Evolutionary conservation across 2,113 vertebrate genomes (phyloP), one percentile per base, ranked within the genome.

Genomic region (Diglossa brunneiventris): DNA sequence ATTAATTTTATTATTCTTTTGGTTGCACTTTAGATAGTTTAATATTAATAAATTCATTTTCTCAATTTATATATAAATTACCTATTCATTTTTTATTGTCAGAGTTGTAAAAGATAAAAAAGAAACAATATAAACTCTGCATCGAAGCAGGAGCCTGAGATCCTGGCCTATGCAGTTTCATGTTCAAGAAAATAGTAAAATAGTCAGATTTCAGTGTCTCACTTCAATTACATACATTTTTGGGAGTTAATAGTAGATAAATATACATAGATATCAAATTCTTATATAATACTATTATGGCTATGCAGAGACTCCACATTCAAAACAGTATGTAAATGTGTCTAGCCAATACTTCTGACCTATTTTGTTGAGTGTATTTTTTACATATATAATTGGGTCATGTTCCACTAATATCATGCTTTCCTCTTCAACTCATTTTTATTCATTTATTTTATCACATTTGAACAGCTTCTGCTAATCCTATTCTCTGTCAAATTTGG

Each of bases 371-470:
- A 89, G 81, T 70, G 67, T 61, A 90, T 93, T 96, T 95, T 94
- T 96, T 95, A 94, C 91, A 95, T 94, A 89, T 46, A 95, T 93
- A 95, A 97, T 91, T 93, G 92, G 94, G 95, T 95, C 95, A 93
- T 83, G 81, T 94, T 92, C 74, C 66, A 92, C 89, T 90, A 95
- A 92, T 94, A 91, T 42, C 50, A 73, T 28, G 68, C 77, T 94
- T 97, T 91, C 82, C 76, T 84, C 83, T 94, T 79, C 76, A 66
- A 42, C 89, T 95, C 76, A 96, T 94, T 95, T 94, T 94, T 95
- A 96, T 96, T 96, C 94, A 95, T 93, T 96, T 96, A 95, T 93
- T 97, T 97, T 97, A 97, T 96, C 91, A 91, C 92, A 92, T 92
- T 89, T 94, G 85, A 94, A 92, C 94, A 97, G 92, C 79, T 84